Conservation (phyloP, 64 coral and sea anemone genomes). For the Hydrozoanthus tunicans region DNA sequence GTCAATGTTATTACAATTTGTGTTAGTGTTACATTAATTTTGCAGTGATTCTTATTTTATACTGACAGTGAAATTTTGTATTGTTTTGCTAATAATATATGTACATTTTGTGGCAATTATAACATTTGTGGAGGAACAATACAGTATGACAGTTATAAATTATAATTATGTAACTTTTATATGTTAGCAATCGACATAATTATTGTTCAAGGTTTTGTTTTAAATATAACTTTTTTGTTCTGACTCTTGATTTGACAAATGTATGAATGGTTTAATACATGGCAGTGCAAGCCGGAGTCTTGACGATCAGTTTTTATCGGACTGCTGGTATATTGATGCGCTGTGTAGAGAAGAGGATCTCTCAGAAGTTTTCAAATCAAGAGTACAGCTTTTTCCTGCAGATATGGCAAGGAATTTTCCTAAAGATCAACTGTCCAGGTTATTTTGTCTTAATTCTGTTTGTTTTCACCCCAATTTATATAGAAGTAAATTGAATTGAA, state of each 20-base stretch:
- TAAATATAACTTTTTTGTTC: not conserved
- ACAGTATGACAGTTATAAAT: no score
- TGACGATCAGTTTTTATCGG: slow-evolving; percentile 77
- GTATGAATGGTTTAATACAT: not conserved
- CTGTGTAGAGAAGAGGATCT: slow-evolving; percentile 89
- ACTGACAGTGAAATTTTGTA: no score
- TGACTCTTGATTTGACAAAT: no score
- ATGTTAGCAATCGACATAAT: not conserved
- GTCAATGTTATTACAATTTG: no score
- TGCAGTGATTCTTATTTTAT: no score
- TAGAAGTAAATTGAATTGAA: no score
- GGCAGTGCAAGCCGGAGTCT: slow-evolving; percentile 39
- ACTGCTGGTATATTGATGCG: slow-evolving; percentile 84
- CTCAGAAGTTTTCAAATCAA: slow-evolving; percentile 81
- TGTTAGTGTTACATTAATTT: no score
- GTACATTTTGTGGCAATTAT: not conserved
- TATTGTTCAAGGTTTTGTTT: not conserved
- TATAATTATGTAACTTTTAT: not conserved
- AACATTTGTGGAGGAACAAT: not conserved
- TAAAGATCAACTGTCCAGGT: slow-evolving; percentile 32
- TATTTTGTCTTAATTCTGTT: slow-evolving; percentile 11
- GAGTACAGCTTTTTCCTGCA: slow-evolving; percentile 86
- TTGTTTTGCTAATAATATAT: not conserved
- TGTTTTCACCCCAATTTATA: not conserved
- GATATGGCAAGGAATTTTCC: slow-evolving; percentile 73